Conservation (phyloP, 2,113 vertebrate species). For the Psilopsiagon aymara region DNA sequence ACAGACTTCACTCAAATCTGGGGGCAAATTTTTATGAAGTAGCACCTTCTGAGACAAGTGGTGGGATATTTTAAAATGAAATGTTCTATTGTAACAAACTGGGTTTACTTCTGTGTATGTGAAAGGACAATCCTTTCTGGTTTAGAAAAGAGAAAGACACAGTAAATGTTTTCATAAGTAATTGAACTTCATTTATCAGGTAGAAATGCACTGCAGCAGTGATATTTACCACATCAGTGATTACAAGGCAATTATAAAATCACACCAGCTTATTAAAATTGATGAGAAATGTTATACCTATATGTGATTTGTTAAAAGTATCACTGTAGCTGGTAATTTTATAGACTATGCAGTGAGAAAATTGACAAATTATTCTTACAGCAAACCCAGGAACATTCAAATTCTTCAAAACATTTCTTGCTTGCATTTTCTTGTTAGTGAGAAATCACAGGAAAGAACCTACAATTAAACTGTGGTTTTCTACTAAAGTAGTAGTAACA, state of each 20-base stretch:
- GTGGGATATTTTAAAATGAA: not conserved
- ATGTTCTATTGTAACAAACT: not conserved
- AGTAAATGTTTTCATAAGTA: conserved; percentile 16
- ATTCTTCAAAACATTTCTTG: not conserved
- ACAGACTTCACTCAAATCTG: not conserved
- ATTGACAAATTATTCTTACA: not conserved
- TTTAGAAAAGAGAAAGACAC: not conserved
- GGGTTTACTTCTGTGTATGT: not conserved
- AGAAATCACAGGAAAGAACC: not conserved
- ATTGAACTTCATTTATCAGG: conserved; percentile 18
- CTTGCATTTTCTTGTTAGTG: not conserved
- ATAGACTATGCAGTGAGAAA: not conserved
- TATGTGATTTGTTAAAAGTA: not conserved
- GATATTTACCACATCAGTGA: conserved; percentile 43
- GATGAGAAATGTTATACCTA: not conserved
- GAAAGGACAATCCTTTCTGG: not conserved
- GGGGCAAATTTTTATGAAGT: not conserved
- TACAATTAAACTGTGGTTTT: not conserved
- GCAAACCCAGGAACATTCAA: not conserved
- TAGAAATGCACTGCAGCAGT: conserved; percentile 19
- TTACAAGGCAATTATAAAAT: conserved; percentile 55
- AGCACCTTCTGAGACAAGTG: not conserved
- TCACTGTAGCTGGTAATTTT: not conserved
- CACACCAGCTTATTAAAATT: not conserved
- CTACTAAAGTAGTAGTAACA: not conserved